These are phyloP conservation scores for Choreutis nemorana DNA, from an alignment of 2,888 invertebrate genomes.

Conservation along the genomic window DNA sequence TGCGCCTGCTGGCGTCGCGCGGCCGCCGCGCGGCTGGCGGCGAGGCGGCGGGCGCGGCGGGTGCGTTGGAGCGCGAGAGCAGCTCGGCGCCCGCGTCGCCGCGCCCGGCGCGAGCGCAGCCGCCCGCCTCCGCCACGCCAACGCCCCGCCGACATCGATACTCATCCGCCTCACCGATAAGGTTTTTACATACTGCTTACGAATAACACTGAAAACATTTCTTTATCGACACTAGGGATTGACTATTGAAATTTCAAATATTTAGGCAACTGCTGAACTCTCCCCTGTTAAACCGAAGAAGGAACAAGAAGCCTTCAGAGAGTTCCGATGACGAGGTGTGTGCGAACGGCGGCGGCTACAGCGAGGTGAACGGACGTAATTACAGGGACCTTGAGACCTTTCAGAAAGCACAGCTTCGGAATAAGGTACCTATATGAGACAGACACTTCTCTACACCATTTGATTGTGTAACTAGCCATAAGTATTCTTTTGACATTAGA, in stretches of 20 bases:
- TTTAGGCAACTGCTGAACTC: constrained; percentile 81
- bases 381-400: constrained; percentile 89
- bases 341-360: constrained; percentile 45
- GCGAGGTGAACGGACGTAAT: constrained; percentile 72
- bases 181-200: constrained; percentile 27
- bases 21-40: constrained; percentile 11
- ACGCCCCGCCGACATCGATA: constrained; percentile 69
- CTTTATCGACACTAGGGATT: not conserved
- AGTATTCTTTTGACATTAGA: too few relatives aligned
- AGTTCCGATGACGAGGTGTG: constrained; percentile 84
- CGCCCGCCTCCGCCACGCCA: constrained; percentile 73
- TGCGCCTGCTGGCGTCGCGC: constrained; percentile 45
- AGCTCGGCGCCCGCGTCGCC: constrained; percentile 61
- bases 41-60: constrained; percentile 9
- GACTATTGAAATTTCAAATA: constrained; percentile 2
- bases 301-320: constrained; percentile 79
- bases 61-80: constrained; percentile 27
- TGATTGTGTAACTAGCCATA: too few relatives aligned
- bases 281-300: constrained; percentile 79
- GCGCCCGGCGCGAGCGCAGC: constrained; percentile 79
- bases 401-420: constrained; percentile 89
- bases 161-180: constrained; percentile 81
- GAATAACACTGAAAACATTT: not conserved
- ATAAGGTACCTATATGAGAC: too few relatives aligned
- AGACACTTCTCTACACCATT: too few relatives aligned